Conservation (phyloP, 2,113 vertebrate genomes). For the Phylloscopus trochiloides region DNA sequence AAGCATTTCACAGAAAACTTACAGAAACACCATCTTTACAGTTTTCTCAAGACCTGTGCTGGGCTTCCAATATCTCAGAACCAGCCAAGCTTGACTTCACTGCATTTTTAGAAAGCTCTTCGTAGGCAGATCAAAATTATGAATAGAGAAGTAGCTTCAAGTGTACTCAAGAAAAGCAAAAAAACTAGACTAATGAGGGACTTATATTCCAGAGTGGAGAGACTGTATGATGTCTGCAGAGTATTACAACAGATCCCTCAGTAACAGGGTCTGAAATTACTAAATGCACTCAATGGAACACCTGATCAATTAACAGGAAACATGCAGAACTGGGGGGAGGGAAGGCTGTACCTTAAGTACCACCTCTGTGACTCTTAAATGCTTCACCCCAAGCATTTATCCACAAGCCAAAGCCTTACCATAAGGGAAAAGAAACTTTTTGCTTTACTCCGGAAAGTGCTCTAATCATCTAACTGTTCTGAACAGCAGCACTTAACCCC, state of each 20-base stretch:
- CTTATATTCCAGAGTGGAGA: neutral
- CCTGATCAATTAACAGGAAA: neutral
- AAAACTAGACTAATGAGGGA: neutral
- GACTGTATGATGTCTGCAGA: neutral
- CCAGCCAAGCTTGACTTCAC: neutral
- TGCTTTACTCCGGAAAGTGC: neutral
- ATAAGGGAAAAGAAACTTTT: neutral
- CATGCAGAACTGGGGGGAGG: neutral
- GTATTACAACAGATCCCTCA: neutral
- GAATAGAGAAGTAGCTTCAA: neutral
- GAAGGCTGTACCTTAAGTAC: neutral
- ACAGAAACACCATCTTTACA: neutral
- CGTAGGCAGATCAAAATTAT: neutral
- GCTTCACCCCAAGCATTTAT: neutral
- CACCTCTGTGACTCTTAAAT: neutral
- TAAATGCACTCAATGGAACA: neutral
- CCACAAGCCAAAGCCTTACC: neutral
- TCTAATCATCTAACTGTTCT: neutral
- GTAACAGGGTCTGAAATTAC: neutral
- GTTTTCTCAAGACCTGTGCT: neutral
- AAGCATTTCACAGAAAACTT: neutral
- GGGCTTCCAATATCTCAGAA: neutral
- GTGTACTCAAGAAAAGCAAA: neutral
- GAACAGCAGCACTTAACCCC: neutral
- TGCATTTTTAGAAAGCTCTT: neutral